Conservation (phyloP, 1,140 invertebrate genomes). For the Bathynomus jamesi region DNA sequence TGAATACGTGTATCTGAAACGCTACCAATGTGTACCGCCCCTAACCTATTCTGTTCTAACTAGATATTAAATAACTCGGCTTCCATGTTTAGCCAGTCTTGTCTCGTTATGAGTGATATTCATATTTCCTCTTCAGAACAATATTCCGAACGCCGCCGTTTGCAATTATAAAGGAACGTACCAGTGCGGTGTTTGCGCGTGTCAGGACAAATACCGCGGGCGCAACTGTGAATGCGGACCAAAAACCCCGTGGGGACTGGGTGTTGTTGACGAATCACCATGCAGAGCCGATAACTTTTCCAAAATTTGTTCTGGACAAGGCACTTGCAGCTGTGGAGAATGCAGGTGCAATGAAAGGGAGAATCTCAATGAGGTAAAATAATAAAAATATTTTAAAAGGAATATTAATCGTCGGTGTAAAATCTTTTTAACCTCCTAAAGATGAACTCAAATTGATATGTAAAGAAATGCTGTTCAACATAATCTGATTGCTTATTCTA, state of each 20-base stretch:
- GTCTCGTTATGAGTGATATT: neutral
- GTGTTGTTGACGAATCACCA: constrained; percentile 7
- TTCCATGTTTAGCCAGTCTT: too few species aligned
- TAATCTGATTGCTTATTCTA: neutral
- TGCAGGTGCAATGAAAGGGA: constrained; percentile 60
- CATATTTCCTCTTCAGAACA: constrained; percentile 39
- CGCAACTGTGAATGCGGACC: constrained; percentile 52
- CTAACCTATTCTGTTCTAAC: too few species aligned
- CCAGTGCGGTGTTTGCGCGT: constrained; percentile 83
- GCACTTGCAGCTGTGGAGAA: constrained; percentile 68
- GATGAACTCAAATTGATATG: neutral
- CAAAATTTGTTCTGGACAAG: constrained; percentile 63
- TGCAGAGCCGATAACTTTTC: constrained; percentile 51
- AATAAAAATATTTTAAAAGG: neutral
- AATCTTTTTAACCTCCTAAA: neutral
- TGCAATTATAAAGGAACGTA: constrained; percentile 61
- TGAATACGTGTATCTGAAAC: too few species aligned
- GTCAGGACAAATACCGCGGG: constrained; percentile 67
- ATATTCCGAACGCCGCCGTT: constrained; percentile 31
- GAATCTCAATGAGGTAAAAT: constrained; percentile 43
- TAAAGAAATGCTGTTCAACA: too few species aligned
- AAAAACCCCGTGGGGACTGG: constrained; percentile 12
- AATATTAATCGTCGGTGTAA: neutral
- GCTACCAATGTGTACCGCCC: too few species aligned
- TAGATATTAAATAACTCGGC: too few species aligned